Conservation (phyloP, 2,888 invertebrate species). For the Eupithecia inturbata region DNA sequence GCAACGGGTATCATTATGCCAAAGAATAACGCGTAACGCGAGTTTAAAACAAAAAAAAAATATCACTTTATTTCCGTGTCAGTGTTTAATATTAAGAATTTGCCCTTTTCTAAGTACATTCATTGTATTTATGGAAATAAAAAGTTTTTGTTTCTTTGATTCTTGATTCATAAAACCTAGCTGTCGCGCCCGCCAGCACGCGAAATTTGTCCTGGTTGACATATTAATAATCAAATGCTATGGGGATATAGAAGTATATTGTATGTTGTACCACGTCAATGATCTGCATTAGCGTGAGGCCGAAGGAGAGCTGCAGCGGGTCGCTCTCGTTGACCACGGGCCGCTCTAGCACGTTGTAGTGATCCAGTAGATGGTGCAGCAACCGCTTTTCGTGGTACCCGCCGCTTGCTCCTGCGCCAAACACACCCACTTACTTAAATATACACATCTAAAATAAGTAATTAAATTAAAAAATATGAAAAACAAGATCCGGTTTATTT, state of each 20-base stretch:
- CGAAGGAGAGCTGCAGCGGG: slow-evolving; percentile 97
- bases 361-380: slow-evolving; percentile 94
- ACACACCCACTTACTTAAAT: slow-evolving; percentile 2
- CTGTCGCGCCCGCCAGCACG: too few relatives aligned
- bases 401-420: slow-evolving; percentile 88
- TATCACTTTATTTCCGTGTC: too few relatives aligned
- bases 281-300: slow-evolving; percentile 98
- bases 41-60: too few relatives aligned
- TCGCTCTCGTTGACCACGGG: slow-evolving; percentile 98
- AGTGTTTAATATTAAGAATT: too few relatives aligned
- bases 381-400: slow-evolving; percentile 96
- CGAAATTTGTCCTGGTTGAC: too few relatives aligned
- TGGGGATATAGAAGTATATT: not conserved
- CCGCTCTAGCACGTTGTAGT: slow-evolving; percentile 97
- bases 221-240: not conserved
- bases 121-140: too few relatives aligned
- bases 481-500: not conserved
- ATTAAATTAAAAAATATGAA: not conserved
- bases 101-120: too few relatives aligned
- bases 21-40: too few relatives aligned
- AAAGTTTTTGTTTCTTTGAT: too few relatives aligned
- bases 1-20: too few relatives aligned
- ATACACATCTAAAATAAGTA: not conserved
- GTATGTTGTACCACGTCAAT: slow-evolving; percentile 92
- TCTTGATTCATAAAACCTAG: too few relatives aligned